Evolutionary conservation across 2,113 vertebrate genomes (phyloP).

Genomic region (Eretmochelys imbricata): DNA sequence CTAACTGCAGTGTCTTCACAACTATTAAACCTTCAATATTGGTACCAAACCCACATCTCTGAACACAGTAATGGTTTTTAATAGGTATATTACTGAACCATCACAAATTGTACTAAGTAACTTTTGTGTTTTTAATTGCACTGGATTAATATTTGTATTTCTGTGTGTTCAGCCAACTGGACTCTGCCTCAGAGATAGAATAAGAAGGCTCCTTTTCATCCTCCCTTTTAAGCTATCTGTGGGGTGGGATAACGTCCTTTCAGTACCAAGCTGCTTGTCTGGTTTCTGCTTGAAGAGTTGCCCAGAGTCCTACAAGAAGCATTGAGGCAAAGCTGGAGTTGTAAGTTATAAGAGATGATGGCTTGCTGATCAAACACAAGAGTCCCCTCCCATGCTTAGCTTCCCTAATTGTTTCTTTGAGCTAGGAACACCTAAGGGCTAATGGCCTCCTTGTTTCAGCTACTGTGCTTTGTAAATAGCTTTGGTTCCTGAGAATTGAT

Average conservation of each 20-base stretch:
- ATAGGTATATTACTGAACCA: slow-evolving; percentile 2
- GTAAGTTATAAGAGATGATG: neutral
- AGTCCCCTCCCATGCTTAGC: neutral
- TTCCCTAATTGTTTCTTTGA: neutral
- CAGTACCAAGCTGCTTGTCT: slow-evolving; percentile 33
- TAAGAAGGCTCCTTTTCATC: neutral
- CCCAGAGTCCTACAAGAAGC: neutral
- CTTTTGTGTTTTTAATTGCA: slow-evolving; percentile 47
- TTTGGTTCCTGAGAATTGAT: neutral
- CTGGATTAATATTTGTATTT: neutral
- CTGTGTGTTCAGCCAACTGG: neutral
- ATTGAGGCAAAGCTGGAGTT: neutral
- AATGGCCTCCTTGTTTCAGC: neutral
- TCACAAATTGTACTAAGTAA: slow-evolving; percentile 22
- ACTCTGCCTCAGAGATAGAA: neutral
- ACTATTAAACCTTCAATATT: neutral
- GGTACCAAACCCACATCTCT: neutral
- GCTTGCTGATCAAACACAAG: slow-evolving; percentile 5
- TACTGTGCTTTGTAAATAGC: neutral
- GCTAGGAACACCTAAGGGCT: neutral
- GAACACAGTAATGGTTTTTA: neutral
- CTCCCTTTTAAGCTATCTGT: neutral
- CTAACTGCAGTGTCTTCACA: neutral
- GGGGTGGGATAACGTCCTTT: neutral
- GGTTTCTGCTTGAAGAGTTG: neutral